A percentile compares a stretch with the other conserved stretches of the same genome.
Conservation (phyloP, 2,113 vertebrate species). For the Phoenicopterus ruber region DNA sequence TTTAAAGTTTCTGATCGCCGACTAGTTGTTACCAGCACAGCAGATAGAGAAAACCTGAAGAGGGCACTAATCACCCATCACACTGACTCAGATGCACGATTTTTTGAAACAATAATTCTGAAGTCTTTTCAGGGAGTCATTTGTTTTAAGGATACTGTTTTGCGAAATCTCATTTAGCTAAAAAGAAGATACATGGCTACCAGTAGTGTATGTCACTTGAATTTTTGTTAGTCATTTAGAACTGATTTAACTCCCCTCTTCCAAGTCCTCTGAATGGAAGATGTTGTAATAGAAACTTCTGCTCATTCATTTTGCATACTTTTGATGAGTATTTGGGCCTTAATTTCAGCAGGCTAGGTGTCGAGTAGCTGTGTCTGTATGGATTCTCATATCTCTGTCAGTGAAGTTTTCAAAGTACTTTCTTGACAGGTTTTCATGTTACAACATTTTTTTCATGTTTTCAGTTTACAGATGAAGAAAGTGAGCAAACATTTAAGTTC, state of each 20-base stretch:
- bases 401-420: neutral
- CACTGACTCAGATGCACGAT: neutral
- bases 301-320: accelerated
- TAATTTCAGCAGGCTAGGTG: neutral
- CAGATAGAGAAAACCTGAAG: neutral
- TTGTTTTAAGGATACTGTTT: neutral
- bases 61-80: neutral
- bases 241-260: neutral
- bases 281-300: neutral
- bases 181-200: neutral
- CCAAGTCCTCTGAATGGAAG: neutral
- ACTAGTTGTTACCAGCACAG: neutral
- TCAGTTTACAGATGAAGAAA: neutral
- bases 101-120: neutral
- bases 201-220: neutral
- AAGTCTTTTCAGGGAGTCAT: neutral
- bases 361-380: neutral
- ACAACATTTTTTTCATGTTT: neutral
- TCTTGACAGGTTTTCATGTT: neutral
- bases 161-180: neutral
- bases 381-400: neutral
- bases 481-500: neutral
- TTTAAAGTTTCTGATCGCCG: neutral
- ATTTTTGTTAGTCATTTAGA: neutral
- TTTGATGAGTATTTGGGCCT: neutral